Base-by-base conservation (phyloP, 2,113 vertebrate genomes). In the Mesocricetus auratus region DNA sequence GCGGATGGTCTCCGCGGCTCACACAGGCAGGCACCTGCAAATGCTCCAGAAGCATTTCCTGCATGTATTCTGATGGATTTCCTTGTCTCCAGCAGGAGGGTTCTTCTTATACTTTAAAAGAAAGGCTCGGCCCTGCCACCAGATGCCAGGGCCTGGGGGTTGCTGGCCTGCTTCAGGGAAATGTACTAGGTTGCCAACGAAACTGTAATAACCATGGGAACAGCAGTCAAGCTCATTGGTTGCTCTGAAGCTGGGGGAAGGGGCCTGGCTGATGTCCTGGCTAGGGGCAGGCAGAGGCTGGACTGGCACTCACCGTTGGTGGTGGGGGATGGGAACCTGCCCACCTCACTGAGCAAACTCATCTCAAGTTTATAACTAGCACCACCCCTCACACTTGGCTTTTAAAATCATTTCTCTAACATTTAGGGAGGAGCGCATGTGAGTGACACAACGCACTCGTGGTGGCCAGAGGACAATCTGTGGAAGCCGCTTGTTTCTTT, bases 131-230 rank as follows among this genome's bases (percentile, higher is more conserved):
- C 64, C 86, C 47, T 29, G 0, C 86, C 31, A 78, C 86, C 71
- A 47, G 81, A 62, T 12, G 94, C 68, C 87, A 29, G 69, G 79
- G 47, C 53, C 91, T 60, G 68, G 22, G 79, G 50, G 83, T 66
- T 47, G 78, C 5, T 29, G 60, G 86, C 42, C 74, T n/a, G 78
- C 64, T 91, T 87, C 91, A 39, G 85, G 56, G 83, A 86, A 93
- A 81, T 85, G 74, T 6, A 75, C 89, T 66, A 85, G 81, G 89
- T 92, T 94, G 96, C 79, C 83, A 92, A 77, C 0, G 8, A 92
- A 94, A 83, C 68, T 83, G 60, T 89, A 94, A 73, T 95, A 96
- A 96, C 89, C 96, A 87, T 88, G 94, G 95, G 94, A 85, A 97
- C 75, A 39, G 89, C 93, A 71, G 58, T 68, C 64, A 82, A 71